phyloP scores from a whole-genome alignment of 2,113 vertebrate species.

The Coryphaenoides rupestris region DNA sequence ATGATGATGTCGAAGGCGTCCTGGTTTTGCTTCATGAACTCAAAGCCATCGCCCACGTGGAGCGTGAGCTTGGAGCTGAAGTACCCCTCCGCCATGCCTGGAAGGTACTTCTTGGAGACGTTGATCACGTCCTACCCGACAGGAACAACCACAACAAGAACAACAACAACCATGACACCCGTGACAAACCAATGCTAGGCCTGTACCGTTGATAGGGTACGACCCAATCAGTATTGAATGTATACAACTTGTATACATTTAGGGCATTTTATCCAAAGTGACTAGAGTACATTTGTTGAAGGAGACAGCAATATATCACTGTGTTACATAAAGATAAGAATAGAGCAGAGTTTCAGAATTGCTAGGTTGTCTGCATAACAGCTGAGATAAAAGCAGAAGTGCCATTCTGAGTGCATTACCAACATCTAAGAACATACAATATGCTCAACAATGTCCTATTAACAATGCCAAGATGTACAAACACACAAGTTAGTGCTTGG shows the following conservation, averaged over 20 bases:
- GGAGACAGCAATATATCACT: too few species aligned
- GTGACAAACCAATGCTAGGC: neutral
- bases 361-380: too few species aligned
- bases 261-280: too few species aligned
- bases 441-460: too few species aligned
- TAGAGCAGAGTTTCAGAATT: too few species aligned
- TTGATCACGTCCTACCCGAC: constrained; percentile 89
- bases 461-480: too few species aligned
- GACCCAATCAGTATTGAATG: neutral
- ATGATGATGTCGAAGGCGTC: constrained; percentile 97
- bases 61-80: constrained; percentile 91
- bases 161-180: neutral
- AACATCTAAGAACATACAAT: too few species aligned
- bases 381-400: too few species aligned
- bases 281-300: too few species aligned
- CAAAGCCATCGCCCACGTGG: constrained; percentile 93
- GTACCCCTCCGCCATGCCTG: constrained; percentile 92
- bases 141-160: constrained; percentile 8
- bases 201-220: neutral
- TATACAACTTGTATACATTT: neutral
- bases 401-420: too few species aligned
- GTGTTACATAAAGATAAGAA: too few species aligned
- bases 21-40: constrained; percentile 98
- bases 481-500: too few species aligned
- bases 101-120: constrained; percentile 95